Evolutionary conservation across 2,113 vertebrate genomes (phyloP).

Genomic region (Proteles cristata): DNA sequence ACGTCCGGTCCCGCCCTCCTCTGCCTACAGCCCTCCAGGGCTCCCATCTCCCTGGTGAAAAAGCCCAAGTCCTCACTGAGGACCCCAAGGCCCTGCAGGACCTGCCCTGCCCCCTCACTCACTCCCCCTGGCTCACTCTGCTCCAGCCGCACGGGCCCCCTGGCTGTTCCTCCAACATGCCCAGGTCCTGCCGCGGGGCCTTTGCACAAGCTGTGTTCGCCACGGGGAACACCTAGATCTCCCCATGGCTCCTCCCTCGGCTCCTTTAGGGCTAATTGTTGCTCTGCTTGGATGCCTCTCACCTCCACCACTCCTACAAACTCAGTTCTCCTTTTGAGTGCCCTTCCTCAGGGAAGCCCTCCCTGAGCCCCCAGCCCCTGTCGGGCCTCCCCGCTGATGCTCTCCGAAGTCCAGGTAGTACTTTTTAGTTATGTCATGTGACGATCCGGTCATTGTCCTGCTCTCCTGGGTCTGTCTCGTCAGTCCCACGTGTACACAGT

Average conservation of each 20-base stretch:
- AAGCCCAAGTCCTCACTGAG: background rate
- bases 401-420: background rate
- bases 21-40: background rate
- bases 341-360: background rate
- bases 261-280: background rate
- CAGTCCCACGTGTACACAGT: background rate
- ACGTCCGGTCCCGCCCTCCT: background rate
- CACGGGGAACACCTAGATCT: no score
- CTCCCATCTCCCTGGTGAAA: background rate
- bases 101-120: fast-evolving
- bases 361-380: background rate
- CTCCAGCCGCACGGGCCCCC: background rate
- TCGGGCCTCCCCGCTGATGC: background rate
- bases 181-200: background rate
- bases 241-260: background rate
- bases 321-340: background rate
- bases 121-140: background rate
- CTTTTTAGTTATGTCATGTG: background rate
- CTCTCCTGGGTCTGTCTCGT: background rate
- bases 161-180: background rate
- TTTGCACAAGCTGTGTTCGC: background rate
- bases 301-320: background rate
- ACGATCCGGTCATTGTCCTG: background rate
- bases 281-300: background rate
- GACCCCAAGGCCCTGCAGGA: background rate